Base-by-base conservation (phyloP, 1,140 invertebrate genomes). In the Nasonia giraulti region DNA sequence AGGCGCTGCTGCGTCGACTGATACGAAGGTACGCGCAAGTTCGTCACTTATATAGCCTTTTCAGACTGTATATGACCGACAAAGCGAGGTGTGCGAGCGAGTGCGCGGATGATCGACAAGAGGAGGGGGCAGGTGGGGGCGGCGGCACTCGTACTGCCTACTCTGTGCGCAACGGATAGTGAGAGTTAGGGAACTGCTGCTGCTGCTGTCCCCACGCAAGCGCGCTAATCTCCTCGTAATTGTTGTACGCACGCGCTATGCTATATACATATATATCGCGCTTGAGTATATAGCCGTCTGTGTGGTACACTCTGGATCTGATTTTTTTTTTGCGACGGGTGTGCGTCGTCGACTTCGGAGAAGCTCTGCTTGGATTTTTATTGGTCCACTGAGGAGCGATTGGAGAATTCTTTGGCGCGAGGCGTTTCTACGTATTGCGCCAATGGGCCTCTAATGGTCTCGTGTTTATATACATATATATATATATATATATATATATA, bases 11-110 rank as follows among this genome's bases (percentile, higher is more conserved):
- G 37, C 33, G 87, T 75, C 68, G 81, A 89, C 89, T 89, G 87
- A 88, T 89, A 87, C 82, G 76, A 71, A 84, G 86, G 84, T 85
- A 87, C 79, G 85, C 87, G 87, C 84, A 91, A 91, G 87, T 91
- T 91, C 90, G 88, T 90, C 88, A 92, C 89, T 92, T 92, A 92
- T 92, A 92, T 92, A 92, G 90, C 86, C 84, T 88, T 90, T 91
- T 37, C 33, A 37, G 86, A 2, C 14, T 17, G 37, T 91, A 88
- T 12, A 50, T 90, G 89, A 88, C 88, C 87, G 87, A 74, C 81
- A 87, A 88, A 87, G 50, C 87, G 40, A 77, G 44, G n/a, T 77
- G 75, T 75, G 27, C 69, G 23, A 27, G 69, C 37, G 73, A 44
- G 73, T 31, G 73, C 73, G 73, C 73, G 73, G 31, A 71, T 31